Evolutionary conservation across 2,888 invertebrate species (phyloP).

Genomic region (Lasioglossum morio): DNA sequence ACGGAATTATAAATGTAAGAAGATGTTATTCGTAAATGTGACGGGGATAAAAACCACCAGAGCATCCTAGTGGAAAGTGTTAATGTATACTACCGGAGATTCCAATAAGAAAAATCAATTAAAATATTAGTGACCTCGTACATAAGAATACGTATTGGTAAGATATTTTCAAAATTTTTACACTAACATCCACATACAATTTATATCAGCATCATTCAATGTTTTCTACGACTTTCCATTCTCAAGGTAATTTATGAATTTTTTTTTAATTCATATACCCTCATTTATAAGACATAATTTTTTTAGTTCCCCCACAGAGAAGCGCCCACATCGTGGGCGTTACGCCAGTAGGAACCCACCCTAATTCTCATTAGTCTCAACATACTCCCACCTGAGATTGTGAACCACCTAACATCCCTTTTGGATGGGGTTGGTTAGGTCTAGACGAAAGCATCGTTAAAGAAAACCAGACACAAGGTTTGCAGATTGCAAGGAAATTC

Average conservation of each 20-base stretch:
- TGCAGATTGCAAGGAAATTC: background rate
- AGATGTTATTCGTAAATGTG: background rate
- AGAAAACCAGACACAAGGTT: background rate
- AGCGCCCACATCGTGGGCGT: background rate
- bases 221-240: background rate
- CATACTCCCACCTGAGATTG: background rate
- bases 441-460: background rate
- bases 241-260: background rate
- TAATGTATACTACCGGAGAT: background rate
- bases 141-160: too few relatives aligned
- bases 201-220: background rate
- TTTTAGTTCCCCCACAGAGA: background rate
- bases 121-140: too few relatives aligned
- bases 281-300: background rate
- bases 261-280: background rate
- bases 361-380: conserved; percentile 2
- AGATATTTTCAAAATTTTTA: too few relatives aligned
- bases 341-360: background rate
- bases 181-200: background rate
- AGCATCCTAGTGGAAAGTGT: background rate
- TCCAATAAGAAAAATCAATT: too few relatives aligned
- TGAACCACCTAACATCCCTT: background rate
- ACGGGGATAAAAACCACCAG: background rate
- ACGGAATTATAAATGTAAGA: background rate
- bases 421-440: background rate